These are phyloP conservation scores for Ditylenchus weischeri DNA, from an alignment of 2,888 invertebrate genomes.

Conservation along the genomic window DNA sequence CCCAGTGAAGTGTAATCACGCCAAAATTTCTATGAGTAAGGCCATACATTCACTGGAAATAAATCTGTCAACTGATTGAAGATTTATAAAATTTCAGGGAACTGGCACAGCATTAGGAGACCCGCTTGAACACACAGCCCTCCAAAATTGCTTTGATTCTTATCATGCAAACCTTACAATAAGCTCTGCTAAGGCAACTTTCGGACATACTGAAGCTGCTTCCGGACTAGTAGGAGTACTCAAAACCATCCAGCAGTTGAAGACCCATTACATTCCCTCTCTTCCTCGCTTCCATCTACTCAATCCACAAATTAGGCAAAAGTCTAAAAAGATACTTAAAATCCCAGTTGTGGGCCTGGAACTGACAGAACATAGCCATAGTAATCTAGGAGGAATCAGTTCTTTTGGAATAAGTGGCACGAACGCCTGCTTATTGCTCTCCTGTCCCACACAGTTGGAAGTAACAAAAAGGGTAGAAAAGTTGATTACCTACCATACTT, in stretches of 20 bases:
- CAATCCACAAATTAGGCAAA: slow-evolving; percentile 46
- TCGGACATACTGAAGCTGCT: slow-evolving; percentile 56
- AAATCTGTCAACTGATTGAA: no score
- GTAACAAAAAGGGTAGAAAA: background rate
- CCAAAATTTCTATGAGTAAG: slow-evolving; percentile 49
- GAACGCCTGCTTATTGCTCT: slow-evolving; percentile 47
- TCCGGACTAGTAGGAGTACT: slow-evolving; percentile 52
- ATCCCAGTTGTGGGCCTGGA: slow-evolving; percentile 45
- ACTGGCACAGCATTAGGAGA: slow-evolving; percentile 52
- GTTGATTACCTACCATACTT: background rate
- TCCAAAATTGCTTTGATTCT: slow-evolving; percentile 36
- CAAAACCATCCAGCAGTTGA: slow-evolving; percentile 43
- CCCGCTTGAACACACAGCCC: slow-evolving; percentile 54
- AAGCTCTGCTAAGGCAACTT: slow-evolving; percentile 45
- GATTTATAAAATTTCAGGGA: background rate
- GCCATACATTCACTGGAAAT: slow-evolving; percentile 27
- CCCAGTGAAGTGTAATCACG: no score
- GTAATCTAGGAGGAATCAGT: slow-evolving; percentile 38
- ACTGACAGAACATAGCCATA: slow-evolving; percentile 7
- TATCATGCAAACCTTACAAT: slow-evolving; percentile 16
- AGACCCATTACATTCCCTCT: slow-evolving; percentile 42
- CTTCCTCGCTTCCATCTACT: slow-evolving; percentile 46
- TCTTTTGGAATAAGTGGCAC: slow-evolving; percentile 57
- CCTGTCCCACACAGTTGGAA: slow-evolving; percentile 4
- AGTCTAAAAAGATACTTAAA: slow-evolving; percentile 12